These are phyloP conservation scores for Hirundo rustica DNA, from an alignment of 2,797 vertebrate genomes.

Conservation along the genomic window DNA sequence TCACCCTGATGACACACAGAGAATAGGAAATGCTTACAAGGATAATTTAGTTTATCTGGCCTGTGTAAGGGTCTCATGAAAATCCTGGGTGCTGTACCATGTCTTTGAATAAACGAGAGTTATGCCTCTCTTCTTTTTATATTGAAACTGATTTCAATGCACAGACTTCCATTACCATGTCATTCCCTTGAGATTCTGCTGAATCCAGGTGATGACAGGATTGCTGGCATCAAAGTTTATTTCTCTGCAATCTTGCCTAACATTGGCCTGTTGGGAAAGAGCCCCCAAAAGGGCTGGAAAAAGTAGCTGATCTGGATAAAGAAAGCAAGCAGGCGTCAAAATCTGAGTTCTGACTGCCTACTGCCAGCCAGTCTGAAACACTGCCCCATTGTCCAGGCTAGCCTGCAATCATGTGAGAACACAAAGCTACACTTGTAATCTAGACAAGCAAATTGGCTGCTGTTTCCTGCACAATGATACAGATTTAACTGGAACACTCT, in stretches of 20 bases:
- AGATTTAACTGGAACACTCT: background rate
- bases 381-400: conserved; percentile 28
- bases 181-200: background rate
- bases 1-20: background rate
- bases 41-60: conserved; percentile 47
- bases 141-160: background rate
- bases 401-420: background rate
- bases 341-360: conserved; percentile 50
- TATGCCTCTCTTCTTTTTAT: background rate
- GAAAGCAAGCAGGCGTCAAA: conserved; percentile 32
- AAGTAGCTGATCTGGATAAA: conserved; percentile 3
- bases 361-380: conserved; percentile 29
- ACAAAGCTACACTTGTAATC: conserved; percentile 40
- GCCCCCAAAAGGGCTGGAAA: background rate
- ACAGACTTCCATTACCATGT: background rate
- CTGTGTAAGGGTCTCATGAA: conserved; percentile 8
- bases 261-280: background rate
- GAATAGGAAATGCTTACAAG: background rate
- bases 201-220: conserved; percentile 51
- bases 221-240: background rate
- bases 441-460: conserved; percentile 19
- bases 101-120: conserved; percentile 33
- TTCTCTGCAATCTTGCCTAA: conserved; percentile 3
- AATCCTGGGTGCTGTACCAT: background rate
- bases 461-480: background rate